Evolutionary conservation across 2,888 invertebrate species (phyloP).

Genomic region (Crioceris asparagi): DNA sequence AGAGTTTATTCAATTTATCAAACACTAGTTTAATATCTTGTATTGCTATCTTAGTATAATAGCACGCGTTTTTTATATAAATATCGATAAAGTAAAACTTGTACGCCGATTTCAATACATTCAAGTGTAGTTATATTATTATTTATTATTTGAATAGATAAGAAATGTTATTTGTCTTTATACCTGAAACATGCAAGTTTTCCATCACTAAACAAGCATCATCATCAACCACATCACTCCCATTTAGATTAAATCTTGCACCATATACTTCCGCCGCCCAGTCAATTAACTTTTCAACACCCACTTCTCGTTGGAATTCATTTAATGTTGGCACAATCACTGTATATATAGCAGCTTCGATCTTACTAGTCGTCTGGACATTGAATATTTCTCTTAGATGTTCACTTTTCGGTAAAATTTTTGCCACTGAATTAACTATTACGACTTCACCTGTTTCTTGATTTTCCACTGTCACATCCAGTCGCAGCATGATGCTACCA

Average conservation of each 20-base stretch:
- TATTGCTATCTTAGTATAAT: too few relatives aligned
- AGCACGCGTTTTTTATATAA: too few relatives aligned
- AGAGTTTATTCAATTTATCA: too few relatives aligned
- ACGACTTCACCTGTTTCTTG: neutral
- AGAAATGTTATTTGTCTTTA: too few relatives aligned
- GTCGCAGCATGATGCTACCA: constrained; percentile 44
- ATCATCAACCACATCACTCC: constrained; percentile 36
- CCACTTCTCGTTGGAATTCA: constrained; percentile 40
- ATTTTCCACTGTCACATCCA: constrained; percentile 29
- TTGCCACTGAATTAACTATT: constrained; percentile 39
- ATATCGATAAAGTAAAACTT: too few relatives aligned
- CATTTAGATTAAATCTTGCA: constrained; percentile 37
- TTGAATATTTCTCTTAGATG: constrained; percentile 42
- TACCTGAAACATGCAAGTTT: constrained; percentile 41
- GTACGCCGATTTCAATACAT: too few relatives aligned
- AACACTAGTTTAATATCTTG: too few relatives aligned
- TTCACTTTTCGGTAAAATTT: constrained; percentile 44
- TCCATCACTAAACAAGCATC: constrained; percentile 47
- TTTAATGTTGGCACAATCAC: constrained; percentile 39
- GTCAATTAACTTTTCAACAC: constrained; percentile 36
- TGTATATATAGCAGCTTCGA: constrained; percentile 44
- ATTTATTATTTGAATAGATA: too few relatives aligned
- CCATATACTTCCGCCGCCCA: constrained; percentile 44
- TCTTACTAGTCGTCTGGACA: constrained; percentile 41
- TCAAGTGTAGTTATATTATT: too few relatives aligned